Evolutionary conservation across 2,113 vertebrate species (phyloP), one percentile per base, ranked within the genome.

Genomic region (Equus quagga): DNA sequence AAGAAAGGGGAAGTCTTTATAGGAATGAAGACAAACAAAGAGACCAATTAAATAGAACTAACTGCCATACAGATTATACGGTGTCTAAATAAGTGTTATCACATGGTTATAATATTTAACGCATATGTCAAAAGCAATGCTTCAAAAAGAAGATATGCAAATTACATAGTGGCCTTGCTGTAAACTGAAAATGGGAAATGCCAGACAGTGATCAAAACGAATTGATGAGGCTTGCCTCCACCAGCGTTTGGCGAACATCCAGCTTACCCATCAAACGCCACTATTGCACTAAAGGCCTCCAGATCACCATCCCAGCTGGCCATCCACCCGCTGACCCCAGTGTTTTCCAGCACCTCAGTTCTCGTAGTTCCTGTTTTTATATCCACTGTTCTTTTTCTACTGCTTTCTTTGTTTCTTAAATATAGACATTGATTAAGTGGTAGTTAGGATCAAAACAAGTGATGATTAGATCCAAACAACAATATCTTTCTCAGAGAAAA

Each of bases 1-100:
- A 80, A 56, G 91, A 44, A 92, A 90, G 15, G 26, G 33, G 31
- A 64, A 69, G 24, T 92, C 86, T 60, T 86, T 69, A 69, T 60
- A 93, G 81, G 85, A 93, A 8, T 51, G 26, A 96, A 96, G 89
- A 83, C 46, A 72, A 89, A 85, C 85, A 86, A 86, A 94, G 89
- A 58, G 58, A 24, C 76, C 92, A 84, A 85, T 91, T 89, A 95
- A 95, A 44, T 73, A 91, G 94, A 97, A 96, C 93, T 89, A 89
- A 83, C 56, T 80, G 26, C 49, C 36, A 9, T 65, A 44, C 12
- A 19, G 91, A 96, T 80, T 90, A 75, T 19, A 76, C 5, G 24
- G 33, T 58, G 49, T 89, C 56, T 89, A 78, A 90, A 65, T 80
- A 92, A 80, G 19, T 89, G 2, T 76, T 70, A 79, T 89, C 79